Percentiles rank a stretch among this genome's conserved stretches.
phyloP scores from a whole-genome alignment of 2,888 invertebrate species.

The Agriopis marginaria region DNA sequence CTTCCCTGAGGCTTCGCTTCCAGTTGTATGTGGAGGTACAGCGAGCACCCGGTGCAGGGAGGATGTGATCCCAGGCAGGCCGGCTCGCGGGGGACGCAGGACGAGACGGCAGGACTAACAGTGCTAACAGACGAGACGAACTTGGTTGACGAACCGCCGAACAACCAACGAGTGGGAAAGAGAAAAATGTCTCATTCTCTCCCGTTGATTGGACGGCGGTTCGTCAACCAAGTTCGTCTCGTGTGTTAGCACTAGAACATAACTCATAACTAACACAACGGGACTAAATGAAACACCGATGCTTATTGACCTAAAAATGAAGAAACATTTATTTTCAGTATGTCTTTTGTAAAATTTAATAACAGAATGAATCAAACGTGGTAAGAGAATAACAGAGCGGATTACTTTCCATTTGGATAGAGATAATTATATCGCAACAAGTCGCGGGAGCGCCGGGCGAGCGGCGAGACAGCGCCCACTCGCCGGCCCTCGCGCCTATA shows the following conservation, averaged over 20 bases:
- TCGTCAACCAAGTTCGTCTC: too few species aligned
- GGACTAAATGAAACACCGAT: constrained; percentile 82
- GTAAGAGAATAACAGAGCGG: constrained; percentile 83
- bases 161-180: too few species aligned
- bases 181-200: too few species aligned
- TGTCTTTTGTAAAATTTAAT: constrained; percentile 89
- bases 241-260: too few species aligned
- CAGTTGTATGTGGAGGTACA: background rate
- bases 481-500: constrained; percentile 25
- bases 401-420: constrained; percentile 79
- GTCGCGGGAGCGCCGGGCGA: constrained; percentile 45
- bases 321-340: constrained; percentile 90
- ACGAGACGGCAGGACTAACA: constrained; percentile 9
- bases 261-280: constrained; percentile 43
- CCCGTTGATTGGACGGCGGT: too few species aligned
- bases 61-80: background rate
- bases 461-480: constrained; percentile 35
- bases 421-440: constrained; percentile 75
- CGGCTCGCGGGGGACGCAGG: background rate
- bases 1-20: too few species aligned
- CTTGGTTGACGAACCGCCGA: too few species aligned
- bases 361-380: constrained; percentile 85
- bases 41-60: background rate
- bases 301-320: constrained; percentile 90
- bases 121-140: too few species aligned